A percentile compares a stretch with the other conserved stretches of the same genome.
Conservation (phyloP, 2,888 invertebrate species). For the Steromphala cineraria region DNA sequence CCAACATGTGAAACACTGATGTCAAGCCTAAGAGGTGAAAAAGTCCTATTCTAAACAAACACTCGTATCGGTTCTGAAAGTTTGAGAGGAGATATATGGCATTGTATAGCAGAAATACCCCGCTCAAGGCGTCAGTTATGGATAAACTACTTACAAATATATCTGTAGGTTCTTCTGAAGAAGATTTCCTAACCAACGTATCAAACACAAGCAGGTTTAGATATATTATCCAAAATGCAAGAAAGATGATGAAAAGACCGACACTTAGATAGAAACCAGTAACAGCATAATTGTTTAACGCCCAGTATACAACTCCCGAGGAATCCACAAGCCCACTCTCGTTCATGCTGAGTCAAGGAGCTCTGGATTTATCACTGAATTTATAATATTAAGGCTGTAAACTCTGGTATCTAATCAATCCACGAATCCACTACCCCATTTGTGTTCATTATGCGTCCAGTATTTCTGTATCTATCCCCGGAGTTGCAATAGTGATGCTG, state of each 20-base stretch:
- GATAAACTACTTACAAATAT: constrained; percentile 49
- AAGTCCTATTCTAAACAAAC: constrained; percentile 45
- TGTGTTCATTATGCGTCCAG: no score
- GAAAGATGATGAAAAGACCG: constrained; percentile 29
- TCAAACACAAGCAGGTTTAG: constrained; percentile 45
- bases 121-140: constrained; percentile 49
- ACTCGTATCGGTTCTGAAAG: constrained; percentile 51
- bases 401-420: no score
- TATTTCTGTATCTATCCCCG: no score
- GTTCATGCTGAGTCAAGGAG: no score
- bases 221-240: constrained; percentile 46
- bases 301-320: constrained; percentile 19
- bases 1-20: constrained; percentile 45
- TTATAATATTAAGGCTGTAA: no score
- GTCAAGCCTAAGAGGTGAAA: constrained; percentile 41
- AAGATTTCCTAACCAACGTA: constrained; percentile 36
- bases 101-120: constrained; percentile 54
- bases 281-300: constrained; percentile 44
- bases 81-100: constrained; percentile 53
- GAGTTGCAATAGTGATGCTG: no score
- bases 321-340: no score
- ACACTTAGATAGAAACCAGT: constrained; percentile 36
- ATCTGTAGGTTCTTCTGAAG: constrained; percentile 44
- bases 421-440: no score
- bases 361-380: no score